Percentiles rank a stretch among this genome's conserved stretches.
phyloP scores from a whole-genome alignment of 1,140 invertebrate genomes.

The Psix sp. region DNA sequence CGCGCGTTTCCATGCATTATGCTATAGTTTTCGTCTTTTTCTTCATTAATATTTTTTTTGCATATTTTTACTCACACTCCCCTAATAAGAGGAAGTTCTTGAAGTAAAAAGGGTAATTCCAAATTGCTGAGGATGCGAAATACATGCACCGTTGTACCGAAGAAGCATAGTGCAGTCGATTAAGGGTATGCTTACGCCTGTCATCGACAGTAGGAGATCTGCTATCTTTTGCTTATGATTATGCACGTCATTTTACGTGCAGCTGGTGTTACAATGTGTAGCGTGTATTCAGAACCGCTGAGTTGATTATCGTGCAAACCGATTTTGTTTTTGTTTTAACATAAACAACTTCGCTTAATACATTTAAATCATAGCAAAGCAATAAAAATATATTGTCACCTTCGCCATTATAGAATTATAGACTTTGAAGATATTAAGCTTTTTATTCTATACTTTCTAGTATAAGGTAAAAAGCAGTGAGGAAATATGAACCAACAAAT shows the following conservation, averaged over 20 bases:
- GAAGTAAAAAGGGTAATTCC: constrained; percentile 54
- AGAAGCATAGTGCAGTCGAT: constrained; percentile 50
- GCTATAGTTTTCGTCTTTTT: constrained; percentile 40
- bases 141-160: constrained; percentile 52
- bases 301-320: constrained; percentile 38
- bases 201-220: constrained; percentile 59
- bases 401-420: too few species aligned
- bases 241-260: constrained; percentile 60
- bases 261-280: constrained; percentile 56
- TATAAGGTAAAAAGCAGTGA: too few species aligned
- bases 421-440: too few species aligned
- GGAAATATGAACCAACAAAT: too few species aligned
- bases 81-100: constrained; percentile 59
- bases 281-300: constrained; percentile 25
- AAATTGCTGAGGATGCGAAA: constrained; percentile 48
- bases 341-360: constrained; percentile 9
- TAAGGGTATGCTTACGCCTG: constrained; percentile 61
- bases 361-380: background rate
- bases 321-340: constrained; percentile 42
- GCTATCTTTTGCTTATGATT: constrained; percentile 61
- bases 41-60: constrained; percentile 52
- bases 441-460: too few species aligned
- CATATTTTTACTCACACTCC: constrained; percentile 43
- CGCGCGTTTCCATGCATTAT: constrained; percentile 45
- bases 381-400: too few species aligned